phyloP scores from a whole-genome alignment of 2,888 invertebrate genomes.

The Hemicrepidius hirtus region DNA sequence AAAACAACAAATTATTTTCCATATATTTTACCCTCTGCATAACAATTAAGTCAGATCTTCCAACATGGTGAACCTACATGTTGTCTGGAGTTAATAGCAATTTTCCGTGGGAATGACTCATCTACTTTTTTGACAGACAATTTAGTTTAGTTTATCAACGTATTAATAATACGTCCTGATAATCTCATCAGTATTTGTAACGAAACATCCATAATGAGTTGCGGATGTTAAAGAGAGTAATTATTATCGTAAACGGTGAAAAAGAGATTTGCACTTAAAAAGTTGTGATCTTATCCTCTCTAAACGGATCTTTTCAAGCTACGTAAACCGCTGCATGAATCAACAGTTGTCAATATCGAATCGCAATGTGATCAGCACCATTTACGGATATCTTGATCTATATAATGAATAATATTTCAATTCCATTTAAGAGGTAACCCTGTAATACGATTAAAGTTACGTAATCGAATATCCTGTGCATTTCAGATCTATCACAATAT shows the following conservation, averaged over 20 bases:
- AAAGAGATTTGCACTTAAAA: too few species aligned
- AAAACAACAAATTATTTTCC: too few species aligned
- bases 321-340: slow-evolving; percentile 20
- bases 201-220: slow-evolving; percentile 7
- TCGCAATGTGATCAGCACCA: slow-evolving; percentile 12
- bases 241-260: background rate
- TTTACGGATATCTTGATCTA: slow-evolving; percentile 23
- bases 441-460: slow-evolving; percentile 28
- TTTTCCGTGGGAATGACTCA: slow-evolving; percentile 59
- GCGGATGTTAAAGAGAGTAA: background rate
- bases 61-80: slow-evolving; percentile 14
- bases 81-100: slow-evolving; percentile 54
- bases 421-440: slow-evolving; percentile 7
- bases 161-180: slow-evolving; percentile 57
- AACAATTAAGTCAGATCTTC: slow-evolving; percentile 25
- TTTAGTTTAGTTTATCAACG: slow-evolving; percentile 56
- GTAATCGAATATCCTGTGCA: slow-evolving; percentile 10
- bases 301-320: background rate
- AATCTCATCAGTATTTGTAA: slow-evolving; percentile 49
- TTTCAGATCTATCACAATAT: background rate
- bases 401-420: background rate
- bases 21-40: too few species aligned
- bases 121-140: slow-evolving; percentile 59
- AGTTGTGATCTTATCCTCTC: slow-evolving; percentile 1
- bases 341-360: slow-evolving; percentile 27